Conservation (phyloP, 2,888 invertebrate genomes). For the Microctonus aethiopoides region DNA sequence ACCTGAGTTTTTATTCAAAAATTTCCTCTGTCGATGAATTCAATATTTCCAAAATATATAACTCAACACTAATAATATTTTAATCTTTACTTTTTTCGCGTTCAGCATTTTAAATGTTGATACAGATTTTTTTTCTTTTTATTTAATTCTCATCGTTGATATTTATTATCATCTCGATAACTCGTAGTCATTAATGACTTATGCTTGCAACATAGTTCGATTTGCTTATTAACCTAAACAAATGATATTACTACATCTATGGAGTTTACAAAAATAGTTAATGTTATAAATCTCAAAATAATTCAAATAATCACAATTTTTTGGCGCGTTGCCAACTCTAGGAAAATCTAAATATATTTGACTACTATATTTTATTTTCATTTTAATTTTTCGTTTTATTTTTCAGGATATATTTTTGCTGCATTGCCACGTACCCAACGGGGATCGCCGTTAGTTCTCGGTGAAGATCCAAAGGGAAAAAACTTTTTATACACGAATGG, state of each 20-base stretch:
- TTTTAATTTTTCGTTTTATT: no score
- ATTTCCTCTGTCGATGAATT: background rate
- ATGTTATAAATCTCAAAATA: background rate
- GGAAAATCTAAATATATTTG: background rate
- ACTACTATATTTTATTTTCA: background rate
- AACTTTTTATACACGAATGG: conserved; percentile 98
- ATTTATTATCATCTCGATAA: background rate
- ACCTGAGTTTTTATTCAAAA: background rate
- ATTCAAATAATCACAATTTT: background rate
- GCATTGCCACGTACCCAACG: conserved; percentile 94
- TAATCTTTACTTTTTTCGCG: background rate
- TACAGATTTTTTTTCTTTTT: background rate
- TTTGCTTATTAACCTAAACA: background rate
- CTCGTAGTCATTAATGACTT: background rate
- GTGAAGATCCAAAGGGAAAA: conserved; percentile 96
- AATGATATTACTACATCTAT: background rate
- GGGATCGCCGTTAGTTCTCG: conserved; percentile 93
- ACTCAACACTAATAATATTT: background rate
- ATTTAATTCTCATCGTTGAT: background rate
- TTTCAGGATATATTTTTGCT: conserved; percentile 91
- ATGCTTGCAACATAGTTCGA: background rate
- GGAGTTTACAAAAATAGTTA: background rate
- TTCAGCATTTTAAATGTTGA: background rate
- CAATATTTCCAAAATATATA: background rate
- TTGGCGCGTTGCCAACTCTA: background rate